phyloP scores from a whole-genome alignment of 2,888 invertebrate species.

The Marronus borbonicus region DNA sequence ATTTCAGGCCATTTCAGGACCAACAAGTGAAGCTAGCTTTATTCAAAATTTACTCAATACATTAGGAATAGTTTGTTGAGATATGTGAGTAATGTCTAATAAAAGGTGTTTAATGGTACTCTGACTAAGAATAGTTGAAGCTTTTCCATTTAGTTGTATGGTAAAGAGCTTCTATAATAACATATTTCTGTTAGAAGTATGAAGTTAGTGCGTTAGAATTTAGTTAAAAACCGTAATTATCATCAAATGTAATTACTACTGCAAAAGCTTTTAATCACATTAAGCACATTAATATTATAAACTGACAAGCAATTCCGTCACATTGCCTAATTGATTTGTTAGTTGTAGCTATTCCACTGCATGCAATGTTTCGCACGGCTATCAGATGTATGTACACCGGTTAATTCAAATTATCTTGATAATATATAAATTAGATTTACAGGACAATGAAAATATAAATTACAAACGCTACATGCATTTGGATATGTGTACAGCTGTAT shows the following conservation, averaged over 20 bases:
- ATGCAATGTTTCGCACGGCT: not conserved
- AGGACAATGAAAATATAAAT: constrained; percentile 28
- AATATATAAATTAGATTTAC: constrained; percentile 34
- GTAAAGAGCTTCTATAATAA: not conserved
- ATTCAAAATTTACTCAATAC: no score
- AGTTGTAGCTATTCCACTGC: not conserved
- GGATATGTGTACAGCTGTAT: no score
- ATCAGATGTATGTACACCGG: not conserved
- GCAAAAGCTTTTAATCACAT: constrained; percentile 8
- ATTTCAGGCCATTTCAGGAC: no score
- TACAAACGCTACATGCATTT: not conserved
- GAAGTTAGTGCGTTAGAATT: not conserved
- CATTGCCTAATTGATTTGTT: constrained; percentile 9
- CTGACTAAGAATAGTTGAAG: not conserved
- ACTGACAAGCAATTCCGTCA: constrained; percentile 10
- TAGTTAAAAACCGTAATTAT: not conserved
- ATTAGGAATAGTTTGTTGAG: no score
- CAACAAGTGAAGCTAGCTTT: no score
- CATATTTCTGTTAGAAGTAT: not conserved
- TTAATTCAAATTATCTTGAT: constrained; percentile 34
- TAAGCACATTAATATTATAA: not conserved
- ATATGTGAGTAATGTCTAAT: no score
- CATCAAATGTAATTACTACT: not conserved
- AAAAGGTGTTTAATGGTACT: no score
- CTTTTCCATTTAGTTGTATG: not conserved